Conservation (phyloP, 2,113 vertebrate species). For the Bostrychus sinensis region DNA sequence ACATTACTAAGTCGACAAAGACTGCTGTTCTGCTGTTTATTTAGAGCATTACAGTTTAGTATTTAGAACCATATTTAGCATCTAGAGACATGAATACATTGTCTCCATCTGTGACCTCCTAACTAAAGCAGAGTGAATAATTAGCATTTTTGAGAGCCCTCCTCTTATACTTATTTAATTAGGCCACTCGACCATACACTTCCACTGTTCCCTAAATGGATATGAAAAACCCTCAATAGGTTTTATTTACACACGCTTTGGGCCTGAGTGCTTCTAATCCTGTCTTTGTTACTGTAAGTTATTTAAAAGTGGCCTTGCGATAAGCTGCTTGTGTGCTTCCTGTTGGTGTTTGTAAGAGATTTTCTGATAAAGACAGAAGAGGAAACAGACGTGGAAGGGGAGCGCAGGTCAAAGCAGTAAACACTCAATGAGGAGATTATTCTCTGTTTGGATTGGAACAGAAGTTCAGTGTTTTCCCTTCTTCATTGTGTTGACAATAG, state of each 20-base stretch:
- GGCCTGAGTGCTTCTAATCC: slow-evolving; percentile 3
- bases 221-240: neutral
- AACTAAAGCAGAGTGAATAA: neutral
- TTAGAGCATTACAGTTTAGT: neutral
- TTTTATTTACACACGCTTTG: slow-evolving; percentile 10
- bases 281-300: neutral
- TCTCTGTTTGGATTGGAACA: slow-evolving; percentile 23
- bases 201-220: neutral
- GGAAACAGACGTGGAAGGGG: slow-evolving; percentile 23
- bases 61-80: neutral
- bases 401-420: slow-evolving; percentile 3
- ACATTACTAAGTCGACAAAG: no score
- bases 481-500: neutral
- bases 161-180: neutral
- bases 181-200: neutral
- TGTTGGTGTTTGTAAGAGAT: slow-evolving; percentile 31
- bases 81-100: slow-evolving; percentile 5
- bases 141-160: neutral
- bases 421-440: slow-evolving; percentile 9
- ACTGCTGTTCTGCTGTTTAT: neutral
- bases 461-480: neutral
- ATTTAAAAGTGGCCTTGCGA: slow-evolving; percentile 2
- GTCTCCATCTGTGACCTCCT: slow-evolving; percentile 28
- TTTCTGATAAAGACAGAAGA: slow-evolving; percentile 10
- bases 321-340: slow-evolving; percentile 15